A percentile compares a stretch with the other conserved stretches of the same genome.
phyloP scores from a whole-genome alignment of 2,113 vertebrate species.

The Tyrannus savana region DNA sequence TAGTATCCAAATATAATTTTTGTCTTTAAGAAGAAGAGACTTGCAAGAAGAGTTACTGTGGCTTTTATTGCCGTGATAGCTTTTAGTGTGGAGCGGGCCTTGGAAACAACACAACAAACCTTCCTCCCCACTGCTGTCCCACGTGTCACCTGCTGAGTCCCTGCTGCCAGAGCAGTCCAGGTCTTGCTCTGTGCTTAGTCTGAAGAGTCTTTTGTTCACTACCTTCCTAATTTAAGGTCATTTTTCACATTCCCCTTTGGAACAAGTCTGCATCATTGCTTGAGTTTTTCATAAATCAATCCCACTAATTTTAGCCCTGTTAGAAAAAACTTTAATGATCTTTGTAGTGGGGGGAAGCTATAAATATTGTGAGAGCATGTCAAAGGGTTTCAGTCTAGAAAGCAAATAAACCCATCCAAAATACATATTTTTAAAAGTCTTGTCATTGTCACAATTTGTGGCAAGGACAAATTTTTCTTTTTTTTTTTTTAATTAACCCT shows the following conservation, averaged over 20 bases:
- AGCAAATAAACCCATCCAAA: neutral
- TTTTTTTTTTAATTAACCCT: neutral
- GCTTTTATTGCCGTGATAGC: neutral
- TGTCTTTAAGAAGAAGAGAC: neutral
- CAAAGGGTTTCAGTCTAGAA: neutral
- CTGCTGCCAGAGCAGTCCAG: neutral
- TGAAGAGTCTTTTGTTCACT: neutral
- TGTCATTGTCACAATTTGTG: neutral
- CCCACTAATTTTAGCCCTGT: neutral
- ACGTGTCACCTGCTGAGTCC: neutral
- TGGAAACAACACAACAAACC: neutral
- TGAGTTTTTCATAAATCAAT: neutral
- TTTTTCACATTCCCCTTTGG: neutral
- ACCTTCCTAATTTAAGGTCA: neutral
- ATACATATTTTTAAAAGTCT: neutral
- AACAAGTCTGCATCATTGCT: neutral
- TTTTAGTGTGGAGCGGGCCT: neutral
- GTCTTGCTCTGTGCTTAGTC: neutral
- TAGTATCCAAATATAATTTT: neutral
- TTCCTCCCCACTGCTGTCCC: neutral
- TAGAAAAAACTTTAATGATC: neutral
- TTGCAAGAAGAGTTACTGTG: neutral
- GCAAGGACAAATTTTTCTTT: neutral
- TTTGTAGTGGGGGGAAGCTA: neutral
- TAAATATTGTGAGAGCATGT: neutral